Base-by-base conservation (phyloP, 2,888 invertebrate species). In the Pseudoips prasinana region DNA sequence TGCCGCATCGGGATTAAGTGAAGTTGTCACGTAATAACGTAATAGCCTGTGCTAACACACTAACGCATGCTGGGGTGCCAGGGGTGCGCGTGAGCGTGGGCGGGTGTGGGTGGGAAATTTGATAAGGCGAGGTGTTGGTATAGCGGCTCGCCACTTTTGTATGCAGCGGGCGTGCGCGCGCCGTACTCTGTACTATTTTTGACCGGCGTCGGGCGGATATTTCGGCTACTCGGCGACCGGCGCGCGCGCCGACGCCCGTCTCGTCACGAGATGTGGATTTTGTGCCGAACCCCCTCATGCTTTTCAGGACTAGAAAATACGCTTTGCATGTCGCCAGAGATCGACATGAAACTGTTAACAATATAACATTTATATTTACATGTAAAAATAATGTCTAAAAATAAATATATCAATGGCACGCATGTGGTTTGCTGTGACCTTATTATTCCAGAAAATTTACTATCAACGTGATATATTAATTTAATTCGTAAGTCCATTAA, bases 21-120 rank as follows among this genome's bases (percentile, higher is more conserved):
- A 68, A 68, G 63, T 55, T 39, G 65, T 65, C 3, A 3, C 20
- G 46, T 58, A 70, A 69, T 64, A 61, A 34, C 47, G 64, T 64
- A 55, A 58, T 49, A 58, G 57, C 38, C 67, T 72, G 79, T 82
- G 82, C 84, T 86, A 85, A 85, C 81, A 73, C 59, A 86, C 84
- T 87, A 87, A 86, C 72, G 83, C 84, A 85, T 82, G 84, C 41
- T 25, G 40, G 55, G 56, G 46, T 46, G 40, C 25, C 33, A 30
- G 62, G 66, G 64, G 71, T 50, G 63, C 46, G 62, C 18, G 7
- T n/a, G 20, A 60, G 80, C 62, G 78, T 75, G 79, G 76, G 77
- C 54, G 69, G 62, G 69, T 68, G 82, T 79, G 84, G 86, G 65
- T 71, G 81, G 67, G 87, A 87, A 88, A 88, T 87, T 87, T 85